These are phyloP conservation scores for Megalops atlanticus DNA, from an alignment of 2,113 vertebrate genomes.

Conservation along the genomic window DNA sequence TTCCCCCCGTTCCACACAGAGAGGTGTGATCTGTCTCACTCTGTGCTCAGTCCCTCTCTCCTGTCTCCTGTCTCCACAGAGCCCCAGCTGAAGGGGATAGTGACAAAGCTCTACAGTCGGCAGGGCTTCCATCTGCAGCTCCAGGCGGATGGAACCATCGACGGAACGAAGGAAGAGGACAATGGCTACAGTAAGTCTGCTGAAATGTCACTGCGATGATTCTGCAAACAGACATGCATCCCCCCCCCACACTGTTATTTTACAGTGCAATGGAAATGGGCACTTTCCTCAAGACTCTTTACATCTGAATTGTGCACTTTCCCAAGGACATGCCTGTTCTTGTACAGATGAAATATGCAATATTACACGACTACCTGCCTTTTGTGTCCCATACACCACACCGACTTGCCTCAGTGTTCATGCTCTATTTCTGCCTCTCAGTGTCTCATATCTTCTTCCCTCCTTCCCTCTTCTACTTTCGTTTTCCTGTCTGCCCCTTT, in stretches of 20 bases:
- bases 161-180: conserved; percentile 97
- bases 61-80: conserved; percentile 70
- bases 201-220: too few relatives aligned
- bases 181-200: conserved; percentile 92
- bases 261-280: too few relatives aligned
- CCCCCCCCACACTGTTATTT: neutral
- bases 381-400: too few relatives aligned
- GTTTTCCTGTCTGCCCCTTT: neutral
- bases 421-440: neutral
- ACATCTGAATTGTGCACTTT: too few relatives aligned
- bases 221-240: too few relatives aligned
- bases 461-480: conserved; percentile 8
- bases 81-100: conserved; percentile 98
- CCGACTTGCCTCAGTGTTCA: too few relatives aligned
- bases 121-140: conserved; percentile 98
- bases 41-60: neutral
- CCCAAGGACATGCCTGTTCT: too few relatives aligned
- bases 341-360: too few relatives aligned
- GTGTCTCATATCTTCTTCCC: neutral
- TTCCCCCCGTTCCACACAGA: neutral
- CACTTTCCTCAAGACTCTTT: too few relatives aligned
- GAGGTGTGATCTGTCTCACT: too few relatives aligned
- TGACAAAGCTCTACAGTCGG: conserved; percentile 98
- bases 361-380: too few relatives aligned
- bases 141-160: conserved; percentile 97